Base-by-base conservation (phyloP, 53 echinoderm and acorn worm species). In the Henricia sp. region DNA sequence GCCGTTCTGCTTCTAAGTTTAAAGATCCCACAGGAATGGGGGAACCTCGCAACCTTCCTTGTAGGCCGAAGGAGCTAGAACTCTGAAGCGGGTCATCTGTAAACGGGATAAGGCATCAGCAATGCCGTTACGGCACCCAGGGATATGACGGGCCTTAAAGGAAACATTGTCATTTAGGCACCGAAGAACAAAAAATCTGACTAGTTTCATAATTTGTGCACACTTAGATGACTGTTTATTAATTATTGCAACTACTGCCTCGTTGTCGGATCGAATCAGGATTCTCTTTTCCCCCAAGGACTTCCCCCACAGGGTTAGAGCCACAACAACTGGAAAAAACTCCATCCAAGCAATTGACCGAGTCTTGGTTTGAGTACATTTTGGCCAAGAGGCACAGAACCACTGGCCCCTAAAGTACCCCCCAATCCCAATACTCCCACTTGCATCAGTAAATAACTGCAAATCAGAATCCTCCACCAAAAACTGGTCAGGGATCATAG, bases 201-300 rank as follows among this genome's bases (percentile, higher is more conserved):
- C 20, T 50, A 88, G 40, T 52, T 72, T 65, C 83, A 88, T 88
- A 19, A 85, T 46, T 43, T 62, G 4, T 6, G 46, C 36, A 29
- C 74, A 72, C 16, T 58, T 74, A 36, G 84, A 89, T 30, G 84
- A 69, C 24, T 89, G 84, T 56, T 74, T 89, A 50, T 75, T 89
- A 5, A 89, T 67, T 25, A 65, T 72, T n/a, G 65, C 13, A 19
- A 82, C 62, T 6, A 72, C 72, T 11, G 63, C 27, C 38, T 36
- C 27, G 30, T 88, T 88, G 68, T 89, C 89, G 16, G 83, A 83
- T 3, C 83, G n/a, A 21, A 89, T n/a, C 25, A 89, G 28, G 29
- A 83, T 67, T 36, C 83, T 38, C 37, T 72, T 89, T 27, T 73
- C 44, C 1, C 30, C 29, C 1, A 60, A 34, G 26, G 38, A 6